Conservation (phyloP, 2,113 vertebrate species). For the Rhinichthys klamathensis region DNA sequence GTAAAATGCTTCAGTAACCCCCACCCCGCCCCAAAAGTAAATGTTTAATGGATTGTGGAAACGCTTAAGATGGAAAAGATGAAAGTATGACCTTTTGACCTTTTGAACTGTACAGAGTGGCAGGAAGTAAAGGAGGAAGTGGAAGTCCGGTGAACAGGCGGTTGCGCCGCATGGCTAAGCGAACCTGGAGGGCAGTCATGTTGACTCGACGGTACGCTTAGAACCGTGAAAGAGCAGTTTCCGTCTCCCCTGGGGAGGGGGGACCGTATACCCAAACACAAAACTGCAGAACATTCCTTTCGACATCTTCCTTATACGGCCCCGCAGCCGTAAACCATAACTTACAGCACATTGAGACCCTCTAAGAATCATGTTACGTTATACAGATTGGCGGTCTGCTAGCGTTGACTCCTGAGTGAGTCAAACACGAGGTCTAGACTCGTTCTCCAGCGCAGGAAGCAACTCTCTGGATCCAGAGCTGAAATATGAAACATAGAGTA, state of each 20-base stretch:
- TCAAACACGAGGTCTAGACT: constrained; percentile 11
- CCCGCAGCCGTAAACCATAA: constrained; percentile 11
- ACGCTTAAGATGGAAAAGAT: constrained; percentile 71
- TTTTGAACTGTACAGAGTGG: constrained; percentile 19
- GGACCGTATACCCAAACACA: constrained; percentile 7
- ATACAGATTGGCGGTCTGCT: not conserved
- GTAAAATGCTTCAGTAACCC: constrained; percentile 46
- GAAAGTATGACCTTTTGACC: constrained; percentile 64
- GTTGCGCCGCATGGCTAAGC: constrained; percentile 52
- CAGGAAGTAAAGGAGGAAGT: constrained; percentile 58
- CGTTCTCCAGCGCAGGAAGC: constrained; percentile 33
- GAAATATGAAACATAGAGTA: constrained; percentile 41
- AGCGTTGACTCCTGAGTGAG: not conserved
- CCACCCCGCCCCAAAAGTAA: constrained; percentile 15
- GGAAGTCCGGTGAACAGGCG: constrained; percentile 40
- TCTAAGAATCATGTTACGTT: not conserved
- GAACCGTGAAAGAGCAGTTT: constrained; percentile 38
- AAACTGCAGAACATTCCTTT: constrained; percentile 15
- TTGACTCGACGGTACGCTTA: constrained; percentile 45
- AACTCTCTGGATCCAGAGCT: constrained; percentile 31
- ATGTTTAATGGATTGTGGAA: constrained; percentile 68
- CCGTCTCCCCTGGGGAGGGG: not conserved
- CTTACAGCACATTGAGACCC: constrained; percentile 2
- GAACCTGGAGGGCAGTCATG: constrained; percentile 59
- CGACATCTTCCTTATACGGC: not conserved